Evolutionary conservation across 2,113 vertebrate genomes (phyloP).

Genomic region (Micronycteris hirsuta): DNA sequence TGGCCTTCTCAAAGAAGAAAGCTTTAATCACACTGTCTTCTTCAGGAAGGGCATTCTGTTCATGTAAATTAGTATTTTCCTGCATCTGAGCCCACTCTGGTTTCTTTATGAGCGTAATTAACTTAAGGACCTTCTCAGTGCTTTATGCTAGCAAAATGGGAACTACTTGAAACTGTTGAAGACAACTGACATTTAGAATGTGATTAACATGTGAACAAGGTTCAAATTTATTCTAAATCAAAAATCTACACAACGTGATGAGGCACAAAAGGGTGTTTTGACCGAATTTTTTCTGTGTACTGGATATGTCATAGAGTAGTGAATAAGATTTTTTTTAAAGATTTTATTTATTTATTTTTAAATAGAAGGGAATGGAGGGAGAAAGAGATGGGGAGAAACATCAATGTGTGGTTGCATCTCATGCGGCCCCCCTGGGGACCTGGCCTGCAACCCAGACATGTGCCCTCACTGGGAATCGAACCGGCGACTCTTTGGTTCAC

Average conservation of each 20-base stretch:
- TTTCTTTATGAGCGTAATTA: not conserved
- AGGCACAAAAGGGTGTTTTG: not conserved
- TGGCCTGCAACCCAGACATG: too few species aligned
- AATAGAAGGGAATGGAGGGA: too few species aligned
- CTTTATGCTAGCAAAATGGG: not conserved
- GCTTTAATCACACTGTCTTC: not conserved
- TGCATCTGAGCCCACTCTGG: not conserved
- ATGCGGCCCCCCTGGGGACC: too few species aligned
- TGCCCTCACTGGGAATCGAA: too few species aligned
- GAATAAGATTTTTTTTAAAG: not conserved
- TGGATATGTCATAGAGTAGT: not conserved
- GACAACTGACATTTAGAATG: not conserved
- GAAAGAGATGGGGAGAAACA: too few species aligned
- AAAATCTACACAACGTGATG: not conserved
- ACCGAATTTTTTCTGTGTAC: not conserved
- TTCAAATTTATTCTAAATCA: not conserved
- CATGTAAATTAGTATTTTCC: not conserved
- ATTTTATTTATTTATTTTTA: too few species aligned
- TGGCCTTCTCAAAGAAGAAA: constrained; percentile 24
- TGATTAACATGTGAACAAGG: not conserved
- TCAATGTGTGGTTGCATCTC: too few species aligned
- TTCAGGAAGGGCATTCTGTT: not conserved
- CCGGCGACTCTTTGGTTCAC: too few species aligned
- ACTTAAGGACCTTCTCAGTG: not conserved
- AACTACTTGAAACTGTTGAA: not conserved